A percentile compares a stretch with the other conserved stretches of the same genome.
Conservation (phyloP, 1,140 invertebrate species). For the Galendromus occidentalis region DNA sequence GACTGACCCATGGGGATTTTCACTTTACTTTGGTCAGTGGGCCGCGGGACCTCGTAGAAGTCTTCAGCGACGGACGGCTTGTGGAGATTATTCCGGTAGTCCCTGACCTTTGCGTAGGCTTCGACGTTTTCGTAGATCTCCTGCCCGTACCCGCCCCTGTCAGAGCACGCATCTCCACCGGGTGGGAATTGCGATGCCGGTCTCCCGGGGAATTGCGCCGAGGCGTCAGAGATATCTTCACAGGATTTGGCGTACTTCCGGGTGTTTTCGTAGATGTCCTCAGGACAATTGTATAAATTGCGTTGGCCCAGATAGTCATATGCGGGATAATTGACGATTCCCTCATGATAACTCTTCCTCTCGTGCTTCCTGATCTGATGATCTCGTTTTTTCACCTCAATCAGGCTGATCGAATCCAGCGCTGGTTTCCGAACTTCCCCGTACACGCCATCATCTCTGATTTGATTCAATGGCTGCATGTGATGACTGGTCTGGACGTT, state of each 20-base stretch:
- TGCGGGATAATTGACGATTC: neutral
- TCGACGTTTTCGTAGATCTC: conserved; percentile 8
- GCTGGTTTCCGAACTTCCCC: neutral
- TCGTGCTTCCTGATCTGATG: neutral
- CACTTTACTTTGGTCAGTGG: too few species aligned
- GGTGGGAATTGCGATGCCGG: too few species aligned
- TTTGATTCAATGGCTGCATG: neutral
- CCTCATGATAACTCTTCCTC: conserved; percentile 5
- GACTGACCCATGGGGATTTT: too few species aligned
- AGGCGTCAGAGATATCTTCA: neutral
- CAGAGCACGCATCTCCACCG: neutral
- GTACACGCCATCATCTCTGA: neutral
- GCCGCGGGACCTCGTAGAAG: neutral
- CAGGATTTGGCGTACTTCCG: conserved; percentile 1
- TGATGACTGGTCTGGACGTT: neutral
- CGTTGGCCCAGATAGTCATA: neutral
- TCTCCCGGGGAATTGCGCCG: too few species aligned
- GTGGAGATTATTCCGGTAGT: neutral
- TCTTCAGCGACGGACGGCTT: neutral
- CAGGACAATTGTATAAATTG: neutral
- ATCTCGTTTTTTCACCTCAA: neutral
- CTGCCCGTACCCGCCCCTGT: neutral
- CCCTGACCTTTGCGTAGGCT: neutral
- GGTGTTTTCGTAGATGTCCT: conserved; percentile 3
- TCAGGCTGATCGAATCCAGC: too few species aligned